Evolutionary conservation across 2,797 vertebrate genomes (phyloP).

Genomic region (Xerus rutilus): DNA sequence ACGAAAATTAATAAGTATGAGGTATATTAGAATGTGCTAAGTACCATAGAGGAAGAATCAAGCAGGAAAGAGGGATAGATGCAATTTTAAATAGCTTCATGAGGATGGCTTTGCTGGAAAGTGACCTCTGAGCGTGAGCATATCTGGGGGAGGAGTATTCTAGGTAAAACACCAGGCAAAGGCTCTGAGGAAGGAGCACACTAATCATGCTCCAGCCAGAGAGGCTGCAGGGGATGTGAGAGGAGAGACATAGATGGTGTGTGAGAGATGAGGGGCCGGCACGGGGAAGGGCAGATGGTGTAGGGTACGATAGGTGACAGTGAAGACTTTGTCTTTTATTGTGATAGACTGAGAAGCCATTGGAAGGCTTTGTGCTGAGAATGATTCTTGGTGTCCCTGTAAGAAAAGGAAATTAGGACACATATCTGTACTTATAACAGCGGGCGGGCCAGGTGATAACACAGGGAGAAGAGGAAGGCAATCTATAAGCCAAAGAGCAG

Average conservation of each 20-base stretch:
- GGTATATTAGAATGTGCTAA: not conserved
- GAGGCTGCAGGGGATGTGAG: not conserved
- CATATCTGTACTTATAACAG: not conserved
- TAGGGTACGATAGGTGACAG: not conserved
- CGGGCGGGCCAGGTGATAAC: not conserved
- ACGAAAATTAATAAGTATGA: not conserved
- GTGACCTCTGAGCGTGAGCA: not conserved
- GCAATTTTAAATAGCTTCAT: not conserved
- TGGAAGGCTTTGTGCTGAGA: not conserved
- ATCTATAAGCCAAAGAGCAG: not conserved
- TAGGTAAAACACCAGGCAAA: not conserved
- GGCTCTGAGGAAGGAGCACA: not conserved
- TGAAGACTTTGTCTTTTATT: not conserved
- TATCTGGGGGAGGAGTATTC: not conserved
- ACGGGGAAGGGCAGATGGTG: not conserved
- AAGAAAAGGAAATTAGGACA: not conserved
- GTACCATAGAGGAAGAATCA: not conserved
- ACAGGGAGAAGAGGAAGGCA: not conserved
- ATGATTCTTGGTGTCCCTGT: not conserved
- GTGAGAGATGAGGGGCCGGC: not conserved
- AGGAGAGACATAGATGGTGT: not conserved
- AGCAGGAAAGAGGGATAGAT: not conserved
- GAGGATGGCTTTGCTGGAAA: not conserved
- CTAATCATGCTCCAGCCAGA: not conserved
- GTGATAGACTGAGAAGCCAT: not conserved